phyloP scores from a whole-genome alignment of 2,113 vertebrate species.

The Azemiops feae region DNA sequence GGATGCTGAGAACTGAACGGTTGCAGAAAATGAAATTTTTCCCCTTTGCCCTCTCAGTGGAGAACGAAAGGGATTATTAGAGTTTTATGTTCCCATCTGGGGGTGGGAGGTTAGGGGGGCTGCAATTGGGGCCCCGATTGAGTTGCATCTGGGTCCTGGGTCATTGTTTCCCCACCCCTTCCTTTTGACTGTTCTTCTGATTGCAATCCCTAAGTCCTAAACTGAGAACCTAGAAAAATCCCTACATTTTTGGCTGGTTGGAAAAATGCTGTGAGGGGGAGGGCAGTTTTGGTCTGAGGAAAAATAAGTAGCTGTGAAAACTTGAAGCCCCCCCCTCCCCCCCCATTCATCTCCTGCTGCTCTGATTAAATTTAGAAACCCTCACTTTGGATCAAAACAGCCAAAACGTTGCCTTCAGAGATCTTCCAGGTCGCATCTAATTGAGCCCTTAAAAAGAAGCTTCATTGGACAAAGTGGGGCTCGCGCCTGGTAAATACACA shows the following conservation, averaged over 20 bases:
- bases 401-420: background rate
- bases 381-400: background rate
- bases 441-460: background rate
- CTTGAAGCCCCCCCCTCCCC: background rate
- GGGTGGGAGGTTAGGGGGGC: background rate
- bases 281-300: background rate
- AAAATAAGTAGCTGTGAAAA: background rate
- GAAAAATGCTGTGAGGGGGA: background rate
- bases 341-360: background rate
- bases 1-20: background rate
- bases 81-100: background rate
- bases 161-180: background rate
- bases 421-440: background rate
- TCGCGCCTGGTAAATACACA: background rate
- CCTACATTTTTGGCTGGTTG: background rate
- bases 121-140: background rate
- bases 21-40: background rate
- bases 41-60: background rate
- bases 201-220: background rate
- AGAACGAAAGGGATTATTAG: background rate
- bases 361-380: background rate
- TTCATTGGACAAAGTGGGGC: background rate
- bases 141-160: background rate
- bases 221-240: background rate
- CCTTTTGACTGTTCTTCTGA: background rate